A percentile compares a stretch with the other conserved stretches of the same genome.
Evolutionary conservation across 2,888 invertebrate genomes (phyloP).

Genomic region (Willowsia nigromaculata): DNA sequence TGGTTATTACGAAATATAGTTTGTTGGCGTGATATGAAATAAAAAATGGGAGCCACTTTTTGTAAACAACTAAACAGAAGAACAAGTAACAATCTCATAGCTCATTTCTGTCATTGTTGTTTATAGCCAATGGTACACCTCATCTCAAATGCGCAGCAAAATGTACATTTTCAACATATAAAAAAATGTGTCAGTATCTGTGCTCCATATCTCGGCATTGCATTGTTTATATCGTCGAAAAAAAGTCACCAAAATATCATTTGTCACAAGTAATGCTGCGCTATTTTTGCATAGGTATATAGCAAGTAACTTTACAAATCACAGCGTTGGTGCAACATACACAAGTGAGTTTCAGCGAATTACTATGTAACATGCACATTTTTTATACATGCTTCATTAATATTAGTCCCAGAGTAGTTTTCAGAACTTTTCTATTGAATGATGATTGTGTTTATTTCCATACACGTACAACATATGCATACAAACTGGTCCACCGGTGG

Average conservation of each 20-base stretch:
- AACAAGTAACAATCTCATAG: background rate
- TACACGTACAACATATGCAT: background rate
- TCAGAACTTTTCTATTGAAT: background rate
- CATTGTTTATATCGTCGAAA: background rate
- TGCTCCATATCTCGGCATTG: background rate
- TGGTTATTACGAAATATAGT: background rate
- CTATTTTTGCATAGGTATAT: background rate
- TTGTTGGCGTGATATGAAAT: background rate
- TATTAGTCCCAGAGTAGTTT: constrained; percentile 25
- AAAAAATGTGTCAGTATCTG: background rate
- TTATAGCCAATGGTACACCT: background rate
- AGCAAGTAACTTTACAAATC: background rate
- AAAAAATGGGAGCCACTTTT: background rate
- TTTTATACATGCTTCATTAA: background rate
- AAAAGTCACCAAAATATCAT: constrained; percentile 11
- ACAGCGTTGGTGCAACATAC: background rate
- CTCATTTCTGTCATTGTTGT: constrained; percentile 4
- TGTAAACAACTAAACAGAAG: background rate
- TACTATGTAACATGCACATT: background rate
- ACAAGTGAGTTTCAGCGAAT: background rate
- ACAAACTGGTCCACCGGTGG: background rate
- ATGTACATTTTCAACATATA: no score
- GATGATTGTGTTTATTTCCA: background rate
- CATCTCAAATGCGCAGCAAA: no score
- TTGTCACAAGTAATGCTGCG: background rate